Evolutionary conservation across 2,113 vertebrate genomes (phyloP), one percentile per base, ranked within the genome.

Genomic region (Burhinus bistriatus): DNA sequence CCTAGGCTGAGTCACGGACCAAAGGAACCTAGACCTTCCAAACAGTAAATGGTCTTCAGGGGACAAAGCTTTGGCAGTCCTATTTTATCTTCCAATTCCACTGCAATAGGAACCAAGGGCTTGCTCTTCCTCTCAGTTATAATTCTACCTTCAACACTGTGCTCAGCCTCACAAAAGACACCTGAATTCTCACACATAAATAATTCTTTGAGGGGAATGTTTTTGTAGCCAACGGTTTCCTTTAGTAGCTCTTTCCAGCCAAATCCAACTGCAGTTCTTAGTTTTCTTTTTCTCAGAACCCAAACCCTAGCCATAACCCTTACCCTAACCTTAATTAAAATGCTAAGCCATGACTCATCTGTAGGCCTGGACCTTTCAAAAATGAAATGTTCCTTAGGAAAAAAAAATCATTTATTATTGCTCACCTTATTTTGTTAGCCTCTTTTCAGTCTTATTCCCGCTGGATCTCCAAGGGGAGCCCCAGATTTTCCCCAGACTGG

Each of bases 331-430:
- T 76, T 38, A 54, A 77, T 42, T 81, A 68, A 90, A 94, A 77
- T 0, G 0, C 17, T 72, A 85, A 44, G 2, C 8, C 44, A n/a
- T 29, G 12, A 6, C 26, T 54, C 12, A 77, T 65, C 13, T n/a
- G 7, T 59, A 84, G 62, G 38, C 27, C n/a, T 59, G 17, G 8
- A 70, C 6, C 21, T 73, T 82, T 61, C 32, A 45, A 45, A 10
- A 8, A 10, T 23, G 3, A 86, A 73, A 54, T 29, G 25, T 38
- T 42, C 26, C n/a, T 64, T 42, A 51, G 18, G 15, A 13, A 42
- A 71, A 51, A 51, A n/a, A 47, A 23, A 21, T 12, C 0, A 61
- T 17, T 64, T 49, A 17, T 64, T 72, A 26, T 79, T 91, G 8
- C 1, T 70, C 14, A n/a, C 5, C 5, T 61, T 70, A 38, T 62